phyloP scores from a whole-genome alignment of 2,113 vertebrate species.

The Stomatorhinus ivindoensis region DNA sequence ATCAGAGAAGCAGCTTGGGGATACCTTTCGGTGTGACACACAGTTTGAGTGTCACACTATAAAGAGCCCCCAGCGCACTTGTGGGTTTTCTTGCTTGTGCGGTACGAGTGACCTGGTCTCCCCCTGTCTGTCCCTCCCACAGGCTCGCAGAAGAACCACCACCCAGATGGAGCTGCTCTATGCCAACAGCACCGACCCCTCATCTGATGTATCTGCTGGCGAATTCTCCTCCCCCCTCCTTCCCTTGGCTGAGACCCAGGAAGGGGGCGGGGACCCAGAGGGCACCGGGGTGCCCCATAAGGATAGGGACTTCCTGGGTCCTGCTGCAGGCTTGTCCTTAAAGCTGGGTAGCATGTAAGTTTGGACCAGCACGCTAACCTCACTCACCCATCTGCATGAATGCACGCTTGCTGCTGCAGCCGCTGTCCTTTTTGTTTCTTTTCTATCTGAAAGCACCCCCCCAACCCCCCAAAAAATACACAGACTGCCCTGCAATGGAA shows the following conservation, averaged over 20 bases:
- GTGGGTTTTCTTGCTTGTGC: not conserved
- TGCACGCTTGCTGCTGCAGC: not conserved
- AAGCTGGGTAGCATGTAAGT: slow-evolving; percentile 81
- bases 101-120: not conserved
- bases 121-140: not conserved
- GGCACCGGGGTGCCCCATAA: slow-evolving; percentile 53
- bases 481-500: not conserved
- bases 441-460: not conserved
- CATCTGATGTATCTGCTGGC: slow-evolving; percentile 58
- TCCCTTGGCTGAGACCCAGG: slow-evolving; percentile 61
- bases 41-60: not conserved
- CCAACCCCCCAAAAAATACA: not conserved
- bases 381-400: slow-evolving; percentile 48
- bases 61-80: slow-evolving; percentile 9
- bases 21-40: slow-evolving; percentile 13
- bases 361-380: slow-evolving; percentile 53
- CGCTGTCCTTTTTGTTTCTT: slow-evolving; percentile 15
- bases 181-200: slow-evolving; percentile 72
- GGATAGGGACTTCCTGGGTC: slow-evolving; percentile 65
- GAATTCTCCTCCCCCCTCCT: slow-evolving; percentile 62
- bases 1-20: slow-evolving; percentile 5
- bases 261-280: slow-evolving; percentile 51
- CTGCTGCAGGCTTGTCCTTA: slow-evolving; percentile 66
- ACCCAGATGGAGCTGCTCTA: slow-evolving; percentile 96
- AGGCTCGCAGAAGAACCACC: slow-evolving; percentile 90